Evolutionary conservation across 2,888 invertebrate species (phyloP).

Genomic region (Plemyria rubiginata): DNA sequence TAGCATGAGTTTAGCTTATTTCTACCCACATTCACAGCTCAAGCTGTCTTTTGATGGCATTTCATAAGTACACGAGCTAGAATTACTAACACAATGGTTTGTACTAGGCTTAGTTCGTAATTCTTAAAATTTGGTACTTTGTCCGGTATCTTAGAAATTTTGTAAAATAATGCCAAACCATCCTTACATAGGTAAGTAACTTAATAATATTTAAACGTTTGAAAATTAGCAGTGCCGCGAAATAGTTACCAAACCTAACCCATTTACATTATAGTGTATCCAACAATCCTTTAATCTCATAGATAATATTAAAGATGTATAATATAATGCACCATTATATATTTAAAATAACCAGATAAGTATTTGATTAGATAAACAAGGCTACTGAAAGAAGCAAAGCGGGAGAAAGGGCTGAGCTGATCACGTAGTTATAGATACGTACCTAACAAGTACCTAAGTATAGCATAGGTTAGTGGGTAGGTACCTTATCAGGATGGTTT

Average conservation of each 20-base stretch:
- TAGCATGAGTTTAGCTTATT: slow-evolving; percentile 28
- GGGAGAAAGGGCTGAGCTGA: slow-evolving; percentile 53
- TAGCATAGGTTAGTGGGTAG: slow-evolving; percentile 38
- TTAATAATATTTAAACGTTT: not conserved
- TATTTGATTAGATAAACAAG: slow-evolving; percentile 36
- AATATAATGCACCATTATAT: slow-evolving; percentile 61
- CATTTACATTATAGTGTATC: not conserved
- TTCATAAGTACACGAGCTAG: not conserved
- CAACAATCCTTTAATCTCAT: slow-evolving; percentile 54
- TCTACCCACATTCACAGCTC: not conserved
- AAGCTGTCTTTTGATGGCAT: not conserved
- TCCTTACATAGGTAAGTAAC: not conserved
- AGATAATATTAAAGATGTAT: slow-evolving; percentile 47
- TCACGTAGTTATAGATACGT: not conserved
- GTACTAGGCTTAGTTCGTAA: slow-evolving; percentile 1
- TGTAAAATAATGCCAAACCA: not conserved
- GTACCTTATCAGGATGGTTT: slow-evolving; percentile 35
- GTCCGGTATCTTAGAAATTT: not conserved
- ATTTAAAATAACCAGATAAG: slow-evolving; percentile 50
- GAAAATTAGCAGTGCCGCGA: not conserved
- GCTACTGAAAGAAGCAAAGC: slow-evolving; percentile 46
- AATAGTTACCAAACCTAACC: slow-evolving; percentile 1
- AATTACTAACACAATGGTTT: not conserved
- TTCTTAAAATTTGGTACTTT: not conserved
- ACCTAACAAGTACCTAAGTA: slow-evolving; percentile 26